phyloP scores from a whole-genome alignment of 2,113 vertebrate species.

The Lampris megalopsis region DNA sequence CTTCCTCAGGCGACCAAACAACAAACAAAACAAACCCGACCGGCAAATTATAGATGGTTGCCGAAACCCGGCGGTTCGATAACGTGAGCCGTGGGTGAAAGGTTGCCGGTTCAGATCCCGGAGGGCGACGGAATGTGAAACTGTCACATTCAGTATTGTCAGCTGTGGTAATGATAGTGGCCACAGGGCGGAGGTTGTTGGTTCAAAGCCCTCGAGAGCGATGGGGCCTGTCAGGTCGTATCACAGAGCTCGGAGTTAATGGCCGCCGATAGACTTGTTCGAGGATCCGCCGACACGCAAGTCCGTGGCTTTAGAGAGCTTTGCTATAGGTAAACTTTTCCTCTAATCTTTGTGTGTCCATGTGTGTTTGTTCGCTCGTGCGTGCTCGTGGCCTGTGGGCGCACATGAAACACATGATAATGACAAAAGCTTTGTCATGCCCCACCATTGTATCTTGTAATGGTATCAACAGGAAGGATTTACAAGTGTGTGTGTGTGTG shows the following conservation, averaged over 20 bases:
- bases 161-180: conserved; percentile 35
- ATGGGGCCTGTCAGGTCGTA: conserved; percentile 24
- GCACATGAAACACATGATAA: too few species aligned
- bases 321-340: too few species aligned
- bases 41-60: conserved; percentile 43
- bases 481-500: neutral
- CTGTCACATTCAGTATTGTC: conserved; percentile 59
- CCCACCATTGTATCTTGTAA: neutral
- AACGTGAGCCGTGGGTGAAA: conserved; percentile 46
- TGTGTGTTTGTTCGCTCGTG: neutral
- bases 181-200: conserved; percentile 6
- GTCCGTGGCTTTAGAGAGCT: neutral
- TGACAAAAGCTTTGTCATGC: conserved; percentile 5
- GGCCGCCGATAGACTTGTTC: neutral
- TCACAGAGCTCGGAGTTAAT: neutral
- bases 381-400: too few species aligned
- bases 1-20: conserved; percentile 17
- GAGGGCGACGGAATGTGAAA: conserved; percentile 50
- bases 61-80: conserved; percentile 58
- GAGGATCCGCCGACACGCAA: neutral
- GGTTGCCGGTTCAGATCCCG: conserved; percentile 41
- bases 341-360: neutral
- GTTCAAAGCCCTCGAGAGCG: conserved; percentile 24
- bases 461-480: too few species aligned
- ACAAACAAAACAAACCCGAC: conserved; percentile 49